These are phyloP conservation scores for Dasypus novemcinctus DNA, from an alignment of 2,113 vertebrate genomes.

Conservation along the genomic window DNA sequence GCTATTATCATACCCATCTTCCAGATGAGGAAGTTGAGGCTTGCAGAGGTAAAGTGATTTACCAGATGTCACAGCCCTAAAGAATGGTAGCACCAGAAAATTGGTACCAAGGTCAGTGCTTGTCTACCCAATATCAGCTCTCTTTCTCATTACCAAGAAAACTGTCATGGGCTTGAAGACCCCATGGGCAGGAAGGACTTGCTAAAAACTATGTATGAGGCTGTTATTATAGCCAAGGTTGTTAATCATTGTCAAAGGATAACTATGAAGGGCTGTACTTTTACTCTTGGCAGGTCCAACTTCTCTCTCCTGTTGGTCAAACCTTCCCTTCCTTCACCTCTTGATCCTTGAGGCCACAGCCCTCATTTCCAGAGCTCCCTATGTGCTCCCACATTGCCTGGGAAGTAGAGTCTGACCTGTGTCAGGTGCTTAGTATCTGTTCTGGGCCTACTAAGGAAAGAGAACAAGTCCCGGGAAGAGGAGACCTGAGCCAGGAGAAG, in stretches of 20 bases:
- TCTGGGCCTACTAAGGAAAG: too few relatives aligned
- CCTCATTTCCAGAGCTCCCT: background rate
- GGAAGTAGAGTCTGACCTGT: background rate
- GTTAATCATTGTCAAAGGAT: background rate
- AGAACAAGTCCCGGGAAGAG: too few relatives aligned
- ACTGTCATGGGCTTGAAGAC: background rate
- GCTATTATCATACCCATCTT: background rate
- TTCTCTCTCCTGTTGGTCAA: background rate
- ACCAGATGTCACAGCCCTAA: background rate
- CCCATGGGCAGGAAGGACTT: background rate
- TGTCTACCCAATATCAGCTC: background rate
- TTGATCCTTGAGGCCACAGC: background rate
- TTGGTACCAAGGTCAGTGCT: background rate
- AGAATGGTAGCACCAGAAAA: background rate
- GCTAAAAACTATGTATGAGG: background rate
- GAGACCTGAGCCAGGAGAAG: too few relatives aligned
- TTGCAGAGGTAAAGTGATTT: background rate
- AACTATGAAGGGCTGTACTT: background rate
- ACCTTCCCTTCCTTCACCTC: background rate
- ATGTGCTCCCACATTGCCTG: background rate
- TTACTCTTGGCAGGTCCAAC: background rate
- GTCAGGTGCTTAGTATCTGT: background rate
- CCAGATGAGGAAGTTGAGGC: background rate
- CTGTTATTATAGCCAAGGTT: background rate
- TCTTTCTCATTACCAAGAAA: conserved; percentile 31